phyloP scores from a whole-genome alignment of 2,797 vertebrate species.

The Xenops minutus region DNA sequence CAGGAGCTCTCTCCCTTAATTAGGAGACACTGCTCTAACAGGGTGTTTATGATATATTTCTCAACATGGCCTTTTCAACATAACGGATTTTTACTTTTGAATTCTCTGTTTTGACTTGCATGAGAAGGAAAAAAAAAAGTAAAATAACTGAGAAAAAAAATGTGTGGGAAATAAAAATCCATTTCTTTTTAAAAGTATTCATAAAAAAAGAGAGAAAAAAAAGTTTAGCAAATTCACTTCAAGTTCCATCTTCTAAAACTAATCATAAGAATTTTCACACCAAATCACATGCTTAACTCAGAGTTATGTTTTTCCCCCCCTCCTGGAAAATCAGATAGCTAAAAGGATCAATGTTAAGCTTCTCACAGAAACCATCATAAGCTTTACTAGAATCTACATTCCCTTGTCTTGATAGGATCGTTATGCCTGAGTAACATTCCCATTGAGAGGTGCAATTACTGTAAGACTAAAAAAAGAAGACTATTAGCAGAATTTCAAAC shows the following conservation, averaged over 20 bases:
- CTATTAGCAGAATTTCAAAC: slow-evolving; percentile 29
- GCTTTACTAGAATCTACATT: slow-evolving; percentile 44
- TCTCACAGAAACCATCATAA: slow-evolving; percentile 24
- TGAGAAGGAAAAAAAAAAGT: neutral
- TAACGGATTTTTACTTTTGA: slow-evolving; percentile 9
- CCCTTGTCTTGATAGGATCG: neutral
- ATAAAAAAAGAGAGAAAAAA: neutral
- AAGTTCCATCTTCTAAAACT: slow-evolving; percentile 11
- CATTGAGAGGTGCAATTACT: slow-evolving; percentile 30
- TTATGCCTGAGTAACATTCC: neutral
- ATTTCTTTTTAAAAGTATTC: neutral
- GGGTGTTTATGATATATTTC: slow-evolving; percentile 2
- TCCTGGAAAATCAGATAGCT: slow-evolving; percentile 10
- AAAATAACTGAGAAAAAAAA: slow-evolving; percentile 3
- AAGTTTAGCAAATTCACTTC: slow-evolving; percentile 5
- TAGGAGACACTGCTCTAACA: slow-evolving; percentile 7
- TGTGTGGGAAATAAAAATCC: slow-evolving; percentile 3
- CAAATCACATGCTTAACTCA: neutral
- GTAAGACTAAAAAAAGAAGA: slow-evolving; percentile 3
- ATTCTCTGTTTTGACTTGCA: slow-evolving; percentile 29
- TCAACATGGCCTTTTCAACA: slow-evolving; percentile 27
- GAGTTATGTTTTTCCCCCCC: neutral
- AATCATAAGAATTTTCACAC: slow-evolving; percentile 13
- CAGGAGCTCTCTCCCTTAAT: slow-evolving; percentile 43
- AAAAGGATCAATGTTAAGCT: slow-evolving; percentile 32